phyloP scores from a whole-genome alignment of 2,113 vertebrate genomes.

The Brachyistius frenatus region DNA sequence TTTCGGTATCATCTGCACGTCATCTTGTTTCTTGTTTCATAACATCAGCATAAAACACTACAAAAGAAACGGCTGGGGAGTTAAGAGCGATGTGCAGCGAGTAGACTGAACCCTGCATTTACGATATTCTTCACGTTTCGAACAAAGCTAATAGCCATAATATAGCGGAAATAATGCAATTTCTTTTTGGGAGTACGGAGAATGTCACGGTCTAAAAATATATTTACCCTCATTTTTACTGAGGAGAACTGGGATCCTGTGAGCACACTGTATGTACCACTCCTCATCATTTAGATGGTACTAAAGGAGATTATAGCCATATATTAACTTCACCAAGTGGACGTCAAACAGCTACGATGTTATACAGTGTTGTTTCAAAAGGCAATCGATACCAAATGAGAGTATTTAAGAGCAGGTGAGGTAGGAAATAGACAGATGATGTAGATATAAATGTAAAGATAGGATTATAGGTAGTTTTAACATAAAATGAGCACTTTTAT shows the following conservation, averaged over 20 bases:
- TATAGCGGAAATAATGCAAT: constrained; percentile 45
- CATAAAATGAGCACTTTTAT: constrained; percentile 51
- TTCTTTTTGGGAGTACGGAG: constrained; percentile 29
- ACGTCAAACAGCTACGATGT: constrained; percentile 35
- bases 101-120: too few species aligned
- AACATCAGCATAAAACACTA: background rate
- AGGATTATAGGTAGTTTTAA: constrained; percentile 11
- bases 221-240: constrained; percentile 57
- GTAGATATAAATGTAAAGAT: constrained; percentile 9
- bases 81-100: background rate
- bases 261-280: constrained; percentile 46
- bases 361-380: constrained; percentile 38
- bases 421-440: background rate
- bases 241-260: constrained; percentile 38
- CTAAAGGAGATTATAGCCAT: constrained; percentile 74
- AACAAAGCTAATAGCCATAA: constrained; percentile 59
- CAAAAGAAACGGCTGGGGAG: constrained; percentile 6
- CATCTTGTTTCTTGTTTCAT: constrained; percentile 25
- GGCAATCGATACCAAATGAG: constrained; percentile 49
- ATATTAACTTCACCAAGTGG: constrained; percentile 46
- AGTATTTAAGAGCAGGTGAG: background rate
- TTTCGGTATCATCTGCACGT: constrained; percentile 38
- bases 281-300: constrained; percentile 51
- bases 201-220: constrained; percentile 60
- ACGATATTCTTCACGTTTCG: constrained; percentile 2